Evolutionary conservation across 92 coral and sea anemone species (phyloP).

Genomic region (Metridium senile): DNA sequence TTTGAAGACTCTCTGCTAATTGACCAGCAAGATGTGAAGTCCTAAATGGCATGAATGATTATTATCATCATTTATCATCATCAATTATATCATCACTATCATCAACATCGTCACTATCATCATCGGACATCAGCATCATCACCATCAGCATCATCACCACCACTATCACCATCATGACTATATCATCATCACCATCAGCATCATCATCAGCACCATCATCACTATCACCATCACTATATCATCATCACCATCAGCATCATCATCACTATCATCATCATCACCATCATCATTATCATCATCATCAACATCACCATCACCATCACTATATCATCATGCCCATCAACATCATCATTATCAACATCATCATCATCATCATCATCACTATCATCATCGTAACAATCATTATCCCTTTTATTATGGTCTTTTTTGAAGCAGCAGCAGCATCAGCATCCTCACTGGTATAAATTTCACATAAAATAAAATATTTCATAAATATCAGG

Average conservation of each 20-base stretch:
- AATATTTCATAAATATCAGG: too few relatives aligned
- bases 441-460: too few relatives aligned
- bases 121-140: neutral
- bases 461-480: too few relatives aligned
- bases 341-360: neutral
- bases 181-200: neutral
- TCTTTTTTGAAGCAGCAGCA: too few relatives aligned
- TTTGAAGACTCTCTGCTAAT: conserved; percentile 63
- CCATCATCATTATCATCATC: neutral
- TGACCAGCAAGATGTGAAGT: conserved; percentile 73
- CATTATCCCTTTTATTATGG: too few relatives aligned
- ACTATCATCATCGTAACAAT: neutral
- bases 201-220: neutral
- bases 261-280: neutral
- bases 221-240: neutral
- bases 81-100: neutral
- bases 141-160: neutral
- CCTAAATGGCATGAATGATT: conserved; percentile 12
- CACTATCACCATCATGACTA: neutral
- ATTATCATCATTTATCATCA: neutral
- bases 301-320: neutral
- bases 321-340: neutral
- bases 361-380: neutral
- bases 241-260: neutral
- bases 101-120: neutral